Percentiles rank a stretch among this genome's conserved stretches.
These are phyloP conservation scores for Coenobita brevimanus DNA, from an alignment of 1,140 invertebrate genomes.

Conservation along the genomic window DNA sequence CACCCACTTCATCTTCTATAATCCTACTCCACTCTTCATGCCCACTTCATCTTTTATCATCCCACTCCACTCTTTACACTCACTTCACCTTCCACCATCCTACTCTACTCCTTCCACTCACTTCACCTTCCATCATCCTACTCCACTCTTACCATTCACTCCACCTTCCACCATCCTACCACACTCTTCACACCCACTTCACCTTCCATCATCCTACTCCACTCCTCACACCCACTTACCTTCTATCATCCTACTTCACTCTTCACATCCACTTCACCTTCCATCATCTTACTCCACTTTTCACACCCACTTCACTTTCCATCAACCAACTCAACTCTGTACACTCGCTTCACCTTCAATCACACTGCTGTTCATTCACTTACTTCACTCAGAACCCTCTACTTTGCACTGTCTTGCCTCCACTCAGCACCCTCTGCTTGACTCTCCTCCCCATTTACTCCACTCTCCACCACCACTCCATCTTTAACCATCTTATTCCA, in stretches of 20 bases:
- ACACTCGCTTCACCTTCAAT: neutral
- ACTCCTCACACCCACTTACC: neutral
- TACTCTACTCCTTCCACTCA: neutral
- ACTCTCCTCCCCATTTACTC: neutral
- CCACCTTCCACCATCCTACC: neutral
- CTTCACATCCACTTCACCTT: neutral
- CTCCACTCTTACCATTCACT: neutral
- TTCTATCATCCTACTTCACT: neutral
- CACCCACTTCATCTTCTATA: neutral
- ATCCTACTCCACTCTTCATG: neutral
- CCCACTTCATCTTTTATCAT: neutral
- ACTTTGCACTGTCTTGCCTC: neutral
- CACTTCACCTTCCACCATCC: too few species aligned
- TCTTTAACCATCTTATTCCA: neutral
- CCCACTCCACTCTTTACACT: neutral
- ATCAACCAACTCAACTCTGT: neutral
- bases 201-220: neutral
- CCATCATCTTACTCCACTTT: neutral
- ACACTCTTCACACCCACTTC: neutral
- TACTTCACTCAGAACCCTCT: neutral
- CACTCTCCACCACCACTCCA: neutral
- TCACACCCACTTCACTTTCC: neutral
- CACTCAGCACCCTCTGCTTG: neutral
- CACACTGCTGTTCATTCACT: neutral
- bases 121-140: neutral